These are phyloP conservation scores for Scomber scombrus DNA, from an alignment of 2,113 vertebrate species.

Conservation along the genomic window DNA sequence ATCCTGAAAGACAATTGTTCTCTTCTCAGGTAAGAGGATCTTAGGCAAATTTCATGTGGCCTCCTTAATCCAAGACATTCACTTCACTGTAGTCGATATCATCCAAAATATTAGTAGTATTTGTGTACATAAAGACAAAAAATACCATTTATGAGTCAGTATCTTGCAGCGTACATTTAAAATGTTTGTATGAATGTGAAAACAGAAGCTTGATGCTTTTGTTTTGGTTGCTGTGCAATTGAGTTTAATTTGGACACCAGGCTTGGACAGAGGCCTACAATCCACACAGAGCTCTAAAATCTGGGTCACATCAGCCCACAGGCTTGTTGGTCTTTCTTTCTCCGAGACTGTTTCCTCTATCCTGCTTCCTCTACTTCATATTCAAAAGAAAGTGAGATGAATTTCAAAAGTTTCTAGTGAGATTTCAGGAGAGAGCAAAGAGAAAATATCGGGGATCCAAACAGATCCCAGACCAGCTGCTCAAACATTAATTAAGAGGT, in stretches of 20 bases:
- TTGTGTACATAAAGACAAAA: no score
- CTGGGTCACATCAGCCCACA: constrained; percentile 67
- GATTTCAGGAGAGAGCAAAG: constrained; percentile 8
- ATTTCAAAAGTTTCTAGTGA: constrained; percentile 18
- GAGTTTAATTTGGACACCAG: constrained; percentile 26
- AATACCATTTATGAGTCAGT: no score
- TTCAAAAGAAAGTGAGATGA: constrained; percentile 16
- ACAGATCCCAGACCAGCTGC: constrained; percentile 56
- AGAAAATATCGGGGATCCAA: constrained; percentile 16
- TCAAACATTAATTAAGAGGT: constrained; percentile 37
- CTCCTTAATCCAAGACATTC: no score
- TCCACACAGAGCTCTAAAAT: constrained; percentile 49
- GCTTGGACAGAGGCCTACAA: constrained; percentile 31
- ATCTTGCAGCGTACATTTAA: no score
- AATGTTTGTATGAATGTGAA: no score
- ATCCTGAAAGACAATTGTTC: no score
- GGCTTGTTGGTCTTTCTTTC: constrained; percentile 36
- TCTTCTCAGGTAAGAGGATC: no score
- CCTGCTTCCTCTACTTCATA: constrained; percentile 7
- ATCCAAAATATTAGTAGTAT: no score
- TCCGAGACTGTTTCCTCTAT: constrained; percentile 18
- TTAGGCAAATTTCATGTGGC: no score
- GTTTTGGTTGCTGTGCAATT: neutral
- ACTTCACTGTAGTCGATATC: no score
- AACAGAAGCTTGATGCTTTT: neutral